Evolutionary conservation across 2,113 vertebrate species (phyloP), one percentile per base, ranked within the genome.

Genomic region (Oxygymnocypris stewartii): DNA sequence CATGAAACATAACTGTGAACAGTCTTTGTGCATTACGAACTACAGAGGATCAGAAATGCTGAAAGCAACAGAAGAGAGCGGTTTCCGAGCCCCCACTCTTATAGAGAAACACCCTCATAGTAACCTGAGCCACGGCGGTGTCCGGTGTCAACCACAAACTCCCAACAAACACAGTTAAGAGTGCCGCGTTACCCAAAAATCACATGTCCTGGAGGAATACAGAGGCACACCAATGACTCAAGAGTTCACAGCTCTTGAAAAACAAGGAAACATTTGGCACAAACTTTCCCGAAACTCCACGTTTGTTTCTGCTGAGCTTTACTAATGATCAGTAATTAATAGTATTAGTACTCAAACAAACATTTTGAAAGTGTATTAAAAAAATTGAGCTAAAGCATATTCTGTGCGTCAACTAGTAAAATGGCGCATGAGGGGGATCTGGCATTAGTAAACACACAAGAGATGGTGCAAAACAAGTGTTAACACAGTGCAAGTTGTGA

Each of bases 71-170:
- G 82, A 88, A 78, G 49, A 69, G 47, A 82, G 82, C 8, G 28
- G 37, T 78, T 75, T 16, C 82, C 74, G 59, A 82, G 75, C 88
- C 77, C 71, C 89, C 85, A 75, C 85, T 42, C 4, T 23, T 73
- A 44, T 63, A 51, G 83, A 25, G 51, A 69, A 79, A 73, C 88
- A 87, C 83, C 88, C 92, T 89, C 90, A 89, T 76, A 84, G 90
- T 89, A 92, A 94, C 89, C 89, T 79, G 88, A 92, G 57, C 57
- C 57, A 31, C 28, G 28, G 20, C 23, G 84, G 92, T 92, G 89
- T 93, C 92, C 90, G 89, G 91, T 93, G 87, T 91, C 91, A 47
- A 81, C 77, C 23, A 69, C 86, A 61, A 54, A 57, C 59, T 59
- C 23, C 4, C 76, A 54, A 79, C 80, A 10, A 86, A 69, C 86